phyloP scores from a whole-genome alignment of 2,797 vertebrate species.

The Meriones psammophilus region DNA sequence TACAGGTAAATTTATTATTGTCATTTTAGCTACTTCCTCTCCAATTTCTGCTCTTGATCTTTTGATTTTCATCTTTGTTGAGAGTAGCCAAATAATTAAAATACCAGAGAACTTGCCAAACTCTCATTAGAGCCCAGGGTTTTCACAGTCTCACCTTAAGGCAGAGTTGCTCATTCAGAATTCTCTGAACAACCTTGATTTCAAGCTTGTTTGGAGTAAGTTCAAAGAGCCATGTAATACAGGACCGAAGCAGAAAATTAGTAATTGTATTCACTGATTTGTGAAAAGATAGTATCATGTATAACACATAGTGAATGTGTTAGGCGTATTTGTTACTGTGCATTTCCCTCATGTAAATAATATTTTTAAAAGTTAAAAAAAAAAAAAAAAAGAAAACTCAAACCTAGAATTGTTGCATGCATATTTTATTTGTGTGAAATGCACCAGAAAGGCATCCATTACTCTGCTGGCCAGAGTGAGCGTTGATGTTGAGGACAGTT shows the following conservation, averaged over 20 bases:
- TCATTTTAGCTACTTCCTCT: neutral
- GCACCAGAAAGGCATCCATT: neutral
- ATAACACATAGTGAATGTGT: neutral
- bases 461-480: neutral
- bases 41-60: neutral
- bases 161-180: constrained; percentile 10
- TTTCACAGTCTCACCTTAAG: constrained; percentile 42
- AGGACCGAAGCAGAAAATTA: constrained; percentile 39
- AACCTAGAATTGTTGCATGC: constrained; percentile 39
- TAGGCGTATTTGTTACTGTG: constrained; percentile 23
- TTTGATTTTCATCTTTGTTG: constrained; percentile 13
- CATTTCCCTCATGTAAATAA: neutral
- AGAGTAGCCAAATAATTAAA: constrained; percentile 51
- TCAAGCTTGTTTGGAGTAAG: constrained; percentile 26
- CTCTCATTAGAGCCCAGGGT: neutral
- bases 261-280: constrained; percentile 20
- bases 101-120: constrained; percentile 8
- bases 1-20: neutral
- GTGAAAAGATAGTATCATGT: constrained; percentile 11
- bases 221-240: constrained; percentile 26
- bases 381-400: constrained; percentile 47
- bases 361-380: constrained; percentile 39
- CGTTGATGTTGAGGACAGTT: neutral
- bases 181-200: constrained; percentile 33
- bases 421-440: constrained; percentile 38